Conservation (phyloP, 2,888 invertebrate genomes). For the Chrysolina oricalcia region DNA sequence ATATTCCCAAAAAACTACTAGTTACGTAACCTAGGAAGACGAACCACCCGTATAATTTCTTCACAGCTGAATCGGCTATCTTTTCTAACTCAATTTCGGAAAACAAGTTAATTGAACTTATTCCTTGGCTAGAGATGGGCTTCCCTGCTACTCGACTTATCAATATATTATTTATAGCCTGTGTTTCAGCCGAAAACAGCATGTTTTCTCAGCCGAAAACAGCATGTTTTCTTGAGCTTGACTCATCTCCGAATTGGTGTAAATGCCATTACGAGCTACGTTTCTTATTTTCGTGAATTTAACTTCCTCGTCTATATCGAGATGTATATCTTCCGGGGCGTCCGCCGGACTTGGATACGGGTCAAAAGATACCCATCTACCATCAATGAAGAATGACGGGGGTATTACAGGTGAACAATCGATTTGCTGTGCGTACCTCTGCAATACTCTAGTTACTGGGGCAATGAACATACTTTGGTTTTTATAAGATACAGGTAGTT, state of each 20-base stretch:
- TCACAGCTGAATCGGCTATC: not conserved
- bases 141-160: not conserved
- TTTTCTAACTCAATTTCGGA: not conserved
- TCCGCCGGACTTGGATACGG: not conserved
- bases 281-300: too few species aligned
- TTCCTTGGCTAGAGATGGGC: not conserved
- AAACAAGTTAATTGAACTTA: not conserved
- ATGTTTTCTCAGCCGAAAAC: too few species aligned
- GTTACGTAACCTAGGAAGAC: not conserved
- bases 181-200: too few species aligned
- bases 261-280: too few species aligned
- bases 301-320: not conserved
- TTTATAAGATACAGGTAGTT: too few species aligned
- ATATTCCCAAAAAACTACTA: not conserved
- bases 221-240: too few species aligned
- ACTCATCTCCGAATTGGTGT: too few species aligned
- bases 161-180: not conserved
- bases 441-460: not conserved
- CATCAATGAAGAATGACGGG: not conserved
- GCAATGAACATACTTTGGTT: too few species aligned
- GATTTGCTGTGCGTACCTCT: not conserved
- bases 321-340: not conserved
- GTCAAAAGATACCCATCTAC: not conserved
- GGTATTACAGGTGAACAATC: not conserved
- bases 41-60: not conserved